phyloP scores from a whole-genome alignment of 2,888 invertebrate species.

The Neuroscelio doddi region DNA sequence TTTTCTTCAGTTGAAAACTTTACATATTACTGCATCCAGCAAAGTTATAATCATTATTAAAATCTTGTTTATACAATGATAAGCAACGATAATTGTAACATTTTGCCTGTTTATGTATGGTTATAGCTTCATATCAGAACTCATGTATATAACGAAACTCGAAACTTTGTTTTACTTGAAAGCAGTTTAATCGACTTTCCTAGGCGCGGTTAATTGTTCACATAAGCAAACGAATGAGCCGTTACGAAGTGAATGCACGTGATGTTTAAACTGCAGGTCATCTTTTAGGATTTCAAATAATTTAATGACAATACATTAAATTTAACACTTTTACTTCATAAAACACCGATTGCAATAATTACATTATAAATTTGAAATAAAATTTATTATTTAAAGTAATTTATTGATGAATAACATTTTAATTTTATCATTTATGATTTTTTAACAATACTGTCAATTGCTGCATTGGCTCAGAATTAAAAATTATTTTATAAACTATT shows the following conservation, averaged over 20 bases:
- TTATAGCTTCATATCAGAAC: slow-evolving; percentile 16
- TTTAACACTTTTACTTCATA: too few relatives aligned
- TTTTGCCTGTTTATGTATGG: background rate
- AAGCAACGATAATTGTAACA: slow-evolving; percentile 10
- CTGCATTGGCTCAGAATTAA: too few relatives aligned
- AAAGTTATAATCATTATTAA: too few relatives aligned
- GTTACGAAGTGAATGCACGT: slow-evolving; percentile 28
- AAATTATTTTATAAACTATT: too few relatives aligned
- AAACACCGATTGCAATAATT: too few relatives aligned
- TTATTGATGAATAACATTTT: too few relatives aligned
- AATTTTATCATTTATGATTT: too few relatives aligned
- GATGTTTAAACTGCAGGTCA: slow-evolving; percentile 1
- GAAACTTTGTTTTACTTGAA: slow-evolving; percentile 31
- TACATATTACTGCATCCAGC: too few relatives aligned
- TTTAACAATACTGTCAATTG: too few relatives aligned
- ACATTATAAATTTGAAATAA: too few relatives aligned
- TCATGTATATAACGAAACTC: slow-evolving; percentile 20
- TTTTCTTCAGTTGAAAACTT: too few relatives aligned
- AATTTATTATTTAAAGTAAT: too few relatives aligned
- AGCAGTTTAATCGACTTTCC: slow-evolving; percentile 31
- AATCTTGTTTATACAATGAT: slow-evolving; percentile 3
- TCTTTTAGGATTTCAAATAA: background rate
- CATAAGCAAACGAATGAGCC: slow-evolving; percentile 20
- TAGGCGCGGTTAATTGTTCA: slow-evolving; percentile 22
- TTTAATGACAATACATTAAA: background rate